A percentile compares a stretch with the other conserved stretches of the same genome.
phyloP scores from a whole-genome alignment of 1,140 invertebrate genomes.

The Streblospio benedicti region DNA sequence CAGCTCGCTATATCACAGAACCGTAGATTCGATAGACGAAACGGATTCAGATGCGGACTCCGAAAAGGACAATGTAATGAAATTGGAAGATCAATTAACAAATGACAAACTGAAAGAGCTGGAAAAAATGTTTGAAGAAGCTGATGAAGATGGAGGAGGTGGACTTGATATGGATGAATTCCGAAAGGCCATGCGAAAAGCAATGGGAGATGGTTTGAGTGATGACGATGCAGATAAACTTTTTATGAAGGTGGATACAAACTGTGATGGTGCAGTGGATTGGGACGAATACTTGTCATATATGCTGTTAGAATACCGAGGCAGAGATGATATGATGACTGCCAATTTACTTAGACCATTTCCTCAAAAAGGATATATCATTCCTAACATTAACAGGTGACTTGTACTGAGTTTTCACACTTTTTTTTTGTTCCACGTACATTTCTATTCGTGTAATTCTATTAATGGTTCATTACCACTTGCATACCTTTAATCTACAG shows the following conservation, averaged over 20 bases:
- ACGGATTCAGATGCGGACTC: no score
- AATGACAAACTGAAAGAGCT: constrained; percentile 39
- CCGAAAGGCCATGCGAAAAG: not conserved
- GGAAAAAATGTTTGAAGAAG: constrained; percentile 37
- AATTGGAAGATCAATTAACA: constrained; percentile 44
- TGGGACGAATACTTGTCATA: constrained; percentile 41
- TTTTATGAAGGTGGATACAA: constrained; percentile 27
- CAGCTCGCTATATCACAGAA: no score
- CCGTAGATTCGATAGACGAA: no score
- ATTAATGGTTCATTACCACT: no score
- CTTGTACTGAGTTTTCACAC: no score
- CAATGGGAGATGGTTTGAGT: not conserved
- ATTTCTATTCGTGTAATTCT: no score
- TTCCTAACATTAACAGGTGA: no score
- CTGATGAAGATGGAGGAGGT: constrained; percentile 36
- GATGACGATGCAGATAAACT: not conserved
- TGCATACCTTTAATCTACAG: no score
- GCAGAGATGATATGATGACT: constrained; percentile 27
- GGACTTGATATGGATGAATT: constrained; percentile 40
- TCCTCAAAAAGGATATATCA: no score
- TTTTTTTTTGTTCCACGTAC: no score
- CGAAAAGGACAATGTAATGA: no score
- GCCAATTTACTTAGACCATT: no score
- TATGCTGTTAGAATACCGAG: constrained; percentile 35
- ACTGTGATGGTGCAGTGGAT: constrained; percentile 36